Conservation (phyloP, 2,113 vertebrate species). For the Coptodon bakossiorum region DNA sequence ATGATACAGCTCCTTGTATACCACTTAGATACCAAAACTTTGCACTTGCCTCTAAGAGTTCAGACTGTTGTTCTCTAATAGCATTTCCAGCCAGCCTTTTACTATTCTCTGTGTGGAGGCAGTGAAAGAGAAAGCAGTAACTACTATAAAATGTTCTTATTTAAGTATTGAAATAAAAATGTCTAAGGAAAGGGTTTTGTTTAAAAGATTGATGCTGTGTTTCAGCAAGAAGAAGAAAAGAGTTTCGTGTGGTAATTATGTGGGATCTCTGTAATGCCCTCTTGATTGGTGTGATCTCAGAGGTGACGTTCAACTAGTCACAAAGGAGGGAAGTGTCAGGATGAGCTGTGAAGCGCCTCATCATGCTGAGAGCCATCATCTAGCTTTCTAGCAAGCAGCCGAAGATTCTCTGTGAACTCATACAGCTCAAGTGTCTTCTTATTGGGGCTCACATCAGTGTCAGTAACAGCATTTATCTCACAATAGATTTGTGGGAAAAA, state of each 20-base stretch:
- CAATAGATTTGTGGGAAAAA: background rate
- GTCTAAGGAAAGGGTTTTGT: background rate
- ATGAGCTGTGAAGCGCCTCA: background rate
- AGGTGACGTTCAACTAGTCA: background rate
- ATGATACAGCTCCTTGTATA: background rate
- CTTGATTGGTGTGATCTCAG: background rate
- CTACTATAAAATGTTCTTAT: background rate
- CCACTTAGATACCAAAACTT: background rate
- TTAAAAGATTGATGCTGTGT: background rate
- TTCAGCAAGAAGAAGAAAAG: background rate
- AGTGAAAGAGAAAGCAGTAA: background rate
- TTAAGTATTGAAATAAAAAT: background rate
- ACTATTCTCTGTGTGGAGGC: rapidly evolving
- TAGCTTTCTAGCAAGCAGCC: background rate
- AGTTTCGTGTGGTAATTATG: background rate
- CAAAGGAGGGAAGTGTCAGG: background rate
- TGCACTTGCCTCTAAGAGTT: background rate
- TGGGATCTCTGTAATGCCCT: background rate
- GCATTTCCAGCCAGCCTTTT: background rate
- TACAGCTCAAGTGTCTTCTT: background rate
- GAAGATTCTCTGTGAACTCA: background rate
- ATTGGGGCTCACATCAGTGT: background rate
- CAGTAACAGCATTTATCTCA: background rate
- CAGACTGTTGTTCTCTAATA: background rate
- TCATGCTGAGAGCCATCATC: background rate